A percentile compares a stretch with the other conserved stretches of the same genome.
Evolutionary conservation across 2,797 vertebrate genomes (phyloP).

Genomic region (Calcarius lapponicus): DNA sequence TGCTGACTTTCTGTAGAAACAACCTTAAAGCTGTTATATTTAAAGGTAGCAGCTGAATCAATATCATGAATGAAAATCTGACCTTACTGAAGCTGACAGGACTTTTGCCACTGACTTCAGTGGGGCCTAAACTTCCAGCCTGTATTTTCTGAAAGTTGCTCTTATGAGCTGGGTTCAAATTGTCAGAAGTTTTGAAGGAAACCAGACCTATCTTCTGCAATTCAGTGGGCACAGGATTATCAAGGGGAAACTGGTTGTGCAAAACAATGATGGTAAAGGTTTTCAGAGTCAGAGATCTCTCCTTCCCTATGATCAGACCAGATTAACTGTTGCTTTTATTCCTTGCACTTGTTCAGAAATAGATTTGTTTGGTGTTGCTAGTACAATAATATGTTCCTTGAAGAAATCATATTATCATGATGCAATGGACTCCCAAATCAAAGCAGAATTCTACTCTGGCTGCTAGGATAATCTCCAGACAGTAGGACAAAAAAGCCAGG

Average conservation of each 20-base stretch:
- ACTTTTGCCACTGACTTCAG: constrained; percentile 1
- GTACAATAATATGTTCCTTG: background rate
- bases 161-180: background rate
- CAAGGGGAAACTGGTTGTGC: background rate
- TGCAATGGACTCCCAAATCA: constrained; percentile 14
- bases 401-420: background rate
- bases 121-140: background rate
- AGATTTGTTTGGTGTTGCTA: background rate
- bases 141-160: background rate
- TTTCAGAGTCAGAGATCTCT: background rate
- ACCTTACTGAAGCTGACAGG: background rate
- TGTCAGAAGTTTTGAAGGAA: background rate
- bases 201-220: background rate
- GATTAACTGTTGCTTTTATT: background rate
- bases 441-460: background rate
- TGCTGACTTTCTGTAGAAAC: constrained; percentile 11
- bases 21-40: background rate
- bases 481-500: background rate
- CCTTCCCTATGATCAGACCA: background rate
- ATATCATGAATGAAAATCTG: background rate
- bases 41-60: constrained; percentile 51
- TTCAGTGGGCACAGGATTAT: background rate
- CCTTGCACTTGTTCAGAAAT: background rate
- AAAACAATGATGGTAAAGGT: background rate
- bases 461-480: background rate